Conservation (phyloP, 2,888 invertebrate genomes). For the Sericinus montela region DNA sequence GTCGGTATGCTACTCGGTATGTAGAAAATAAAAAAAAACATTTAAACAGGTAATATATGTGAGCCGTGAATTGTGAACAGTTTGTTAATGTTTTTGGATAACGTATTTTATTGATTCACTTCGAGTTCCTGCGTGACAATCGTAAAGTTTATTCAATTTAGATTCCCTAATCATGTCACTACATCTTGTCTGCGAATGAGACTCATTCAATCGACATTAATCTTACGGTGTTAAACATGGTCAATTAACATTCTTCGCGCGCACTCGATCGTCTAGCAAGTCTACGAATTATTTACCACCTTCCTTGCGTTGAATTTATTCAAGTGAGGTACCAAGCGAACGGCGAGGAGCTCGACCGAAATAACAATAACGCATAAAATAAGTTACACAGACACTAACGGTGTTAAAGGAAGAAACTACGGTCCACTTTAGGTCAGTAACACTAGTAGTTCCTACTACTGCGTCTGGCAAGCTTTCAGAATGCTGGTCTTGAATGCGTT, state of each 20-base stretch:
- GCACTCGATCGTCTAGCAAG: conserved; percentile 7
- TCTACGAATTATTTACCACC: conserved; percentile 14
- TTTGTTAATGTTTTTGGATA: conserved; percentile 1
- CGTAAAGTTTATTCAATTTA: conserved; percentile 3
- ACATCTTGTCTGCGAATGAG: conserved; percentile 6
- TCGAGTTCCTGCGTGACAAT: not conserved
- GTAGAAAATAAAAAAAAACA: conserved; percentile 17
- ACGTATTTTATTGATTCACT: not conserved
- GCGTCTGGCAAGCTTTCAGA: conserved; percentile 20
- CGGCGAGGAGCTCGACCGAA: not conserved
- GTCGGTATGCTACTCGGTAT: conserved; percentile 19
- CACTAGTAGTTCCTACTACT: conserved; percentile 23
- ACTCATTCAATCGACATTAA: conserved; percentile 10
- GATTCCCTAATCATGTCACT: conserved; percentile 1
- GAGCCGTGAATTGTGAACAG: not conserved
- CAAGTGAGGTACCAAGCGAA: conserved; percentile 17
- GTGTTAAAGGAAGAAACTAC: conserved; percentile 10
- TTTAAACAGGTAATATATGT: conserved; percentile 4
- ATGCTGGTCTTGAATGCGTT: conserved; percentile 33
- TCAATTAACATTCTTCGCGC: conserved; percentile 13
- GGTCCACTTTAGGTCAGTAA: conserved; percentile 13
- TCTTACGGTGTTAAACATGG: conserved; percentile 9
- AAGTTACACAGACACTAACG: conserved; percentile 8
- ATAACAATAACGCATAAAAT: conserved; percentile 7
- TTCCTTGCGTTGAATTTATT: conserved; percentile 7